Percentiles rank a stretch among this genome's conserved stretches.
Conservation (phyloP, 2,113 vertebrate species). For the Muntiacus muntjak region DNA sequence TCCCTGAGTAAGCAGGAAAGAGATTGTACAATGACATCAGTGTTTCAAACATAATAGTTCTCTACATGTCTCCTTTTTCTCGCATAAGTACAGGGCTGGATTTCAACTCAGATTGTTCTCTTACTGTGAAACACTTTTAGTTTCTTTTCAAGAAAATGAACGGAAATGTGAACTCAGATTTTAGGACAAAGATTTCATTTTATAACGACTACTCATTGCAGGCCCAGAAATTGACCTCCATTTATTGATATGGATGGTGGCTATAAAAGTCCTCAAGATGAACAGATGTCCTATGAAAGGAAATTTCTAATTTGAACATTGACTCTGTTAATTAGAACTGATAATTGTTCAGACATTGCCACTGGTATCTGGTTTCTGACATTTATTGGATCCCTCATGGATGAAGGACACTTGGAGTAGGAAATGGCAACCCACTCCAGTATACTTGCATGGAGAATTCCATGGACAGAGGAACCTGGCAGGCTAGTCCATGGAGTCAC, state of each 20-base stretch:
- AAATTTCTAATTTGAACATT: not conserved
- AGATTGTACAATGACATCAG: not conserved
- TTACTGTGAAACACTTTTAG: not conserved
- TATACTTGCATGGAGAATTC: not conserved
- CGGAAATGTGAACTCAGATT: not conserved
- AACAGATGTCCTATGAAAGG: not conserved
- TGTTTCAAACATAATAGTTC: not conserved
- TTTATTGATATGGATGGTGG: not conserved
- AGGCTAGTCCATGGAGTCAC: not conserved
- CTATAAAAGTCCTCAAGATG: not conserved
- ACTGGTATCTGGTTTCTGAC: not conserved
- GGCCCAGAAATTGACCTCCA: not conserved
- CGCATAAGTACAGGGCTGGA: not conserved
- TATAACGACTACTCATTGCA: not conserved
- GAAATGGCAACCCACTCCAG: not conserved
- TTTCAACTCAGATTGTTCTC: not conserved
- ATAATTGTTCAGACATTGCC: not conserved
- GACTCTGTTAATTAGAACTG: not conserved
- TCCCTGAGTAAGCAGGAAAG: not conserved
- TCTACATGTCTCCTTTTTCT: not conserved
- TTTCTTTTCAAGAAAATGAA: not conserved
- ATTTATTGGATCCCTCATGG: not conserved
- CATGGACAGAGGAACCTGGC: not conserved
- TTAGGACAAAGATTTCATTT: not conserved
- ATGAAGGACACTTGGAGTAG: not conserved